Base-by-base conservation (phyloP, 1,140 invertebrate species). In the Brachionus calyciflorus region DNA sequence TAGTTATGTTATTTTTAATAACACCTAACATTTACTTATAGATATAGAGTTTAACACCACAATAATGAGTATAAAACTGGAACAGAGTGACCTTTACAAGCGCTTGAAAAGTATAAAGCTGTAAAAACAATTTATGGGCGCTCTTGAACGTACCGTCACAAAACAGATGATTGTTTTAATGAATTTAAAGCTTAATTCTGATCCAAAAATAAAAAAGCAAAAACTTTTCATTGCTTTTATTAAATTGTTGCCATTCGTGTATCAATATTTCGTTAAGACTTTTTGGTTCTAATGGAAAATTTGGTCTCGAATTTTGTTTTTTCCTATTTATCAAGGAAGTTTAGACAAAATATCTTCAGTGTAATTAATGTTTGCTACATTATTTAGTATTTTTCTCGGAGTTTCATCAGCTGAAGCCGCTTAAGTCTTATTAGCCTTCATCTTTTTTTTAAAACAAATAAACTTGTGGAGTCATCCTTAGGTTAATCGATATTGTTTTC, bases 61-160 rank as follows among this genome's bases (percentile, higher is more conserved):
- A 63, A 40, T 41, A 63, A 40, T 17, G 30, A 40, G 19, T 41
- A 41, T 5, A 63, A 14, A n/a, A 63, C 40, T 63, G 30, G 57
- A 10, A 40, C 17, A 63, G 30, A 24, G 17, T 41, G 37, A 3
- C 37, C n/a, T 41, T 21, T 21, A 63, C 40, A 17, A 41, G 33
- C 40, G 21, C 44, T 48, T 69, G 65, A 28, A 69, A 26, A 26
- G 44, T 48, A 49, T 69, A 69, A n/a, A 69, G 10, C 33, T 69
- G 65, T 21, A 48, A n/a, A 28, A 69, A 69, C 10, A 46, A 28
- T 30, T 48, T 69, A 26, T n/a, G 65, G 65, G 19, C 63, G 14
- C 24, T 55, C 37, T 77, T 24, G 37, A 51, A 57, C 12, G n/a
- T 70, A 5, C 49, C 40, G 48, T 78, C 26, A 57, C 60, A 65